A percentile compares a stretch with the other conserved stretches of the same genome.
These are phyloP conservation scores for Tiliqua scincoides DNA, from an alignment of 2,113 vertebrate genomes.

Conservation along the genomic window DNA sequence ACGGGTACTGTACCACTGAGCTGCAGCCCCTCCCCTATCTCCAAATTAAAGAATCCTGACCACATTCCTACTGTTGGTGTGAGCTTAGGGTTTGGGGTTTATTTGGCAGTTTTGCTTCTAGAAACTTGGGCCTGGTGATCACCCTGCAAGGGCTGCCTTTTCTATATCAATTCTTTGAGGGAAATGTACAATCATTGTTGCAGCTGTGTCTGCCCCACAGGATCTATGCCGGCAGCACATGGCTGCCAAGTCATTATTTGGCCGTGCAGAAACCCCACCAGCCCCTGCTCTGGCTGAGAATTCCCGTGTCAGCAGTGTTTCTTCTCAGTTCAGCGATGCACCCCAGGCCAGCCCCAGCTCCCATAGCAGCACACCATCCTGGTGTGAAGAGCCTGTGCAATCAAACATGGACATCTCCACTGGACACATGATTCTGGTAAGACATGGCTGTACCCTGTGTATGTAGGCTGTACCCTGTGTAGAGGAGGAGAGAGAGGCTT, in stretches of 20 bases:
- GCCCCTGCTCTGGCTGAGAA: constrained; percentile 78
- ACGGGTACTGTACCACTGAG: no score
- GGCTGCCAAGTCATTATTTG: constrained; percentile 91
- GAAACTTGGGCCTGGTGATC: background rate
- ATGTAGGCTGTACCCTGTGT: no score
- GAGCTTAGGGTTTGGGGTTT: background rate
- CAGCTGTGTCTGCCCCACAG: constrained; percentile 68
- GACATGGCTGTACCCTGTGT: background rate
- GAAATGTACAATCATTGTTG: background rate
- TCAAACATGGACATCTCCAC: constrained; percentile 99
- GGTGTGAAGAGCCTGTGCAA: constrained; percentile 98
- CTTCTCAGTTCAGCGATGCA: constrained; percentile 95
- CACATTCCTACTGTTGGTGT: background rate
- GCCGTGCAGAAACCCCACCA: constrained; percentile 72
- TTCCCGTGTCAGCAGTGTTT: constrained; percentile 94
- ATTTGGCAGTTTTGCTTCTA: background rate
- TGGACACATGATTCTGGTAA: constrained; percentile 98
- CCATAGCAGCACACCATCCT: constrained; percentile 96
- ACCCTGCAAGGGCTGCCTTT: background rate
- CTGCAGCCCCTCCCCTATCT: background rate
- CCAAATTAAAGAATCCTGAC: background rate
- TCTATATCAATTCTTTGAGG: background rate
- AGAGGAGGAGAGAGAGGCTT: no score
- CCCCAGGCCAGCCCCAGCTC: constrained; percentile 96
- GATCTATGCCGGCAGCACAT: constrained; percentile 98